Conservation (phyloP, 2,113 vertebrate genomes). For the Myiopsitta monachus region DNA sequence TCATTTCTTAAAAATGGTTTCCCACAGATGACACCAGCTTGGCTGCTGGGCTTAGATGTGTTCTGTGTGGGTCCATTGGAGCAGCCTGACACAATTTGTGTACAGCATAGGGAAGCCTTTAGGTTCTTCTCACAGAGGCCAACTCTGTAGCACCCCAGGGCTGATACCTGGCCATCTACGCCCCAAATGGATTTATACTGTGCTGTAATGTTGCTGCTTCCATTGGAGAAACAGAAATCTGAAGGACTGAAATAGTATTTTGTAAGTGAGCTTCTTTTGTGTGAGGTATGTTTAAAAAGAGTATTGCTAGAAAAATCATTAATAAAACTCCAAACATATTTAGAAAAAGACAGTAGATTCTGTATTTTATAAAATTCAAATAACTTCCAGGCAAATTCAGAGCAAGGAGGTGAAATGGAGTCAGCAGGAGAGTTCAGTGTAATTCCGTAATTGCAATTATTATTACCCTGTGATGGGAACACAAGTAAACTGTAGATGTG, state of each 20-base stretch:
- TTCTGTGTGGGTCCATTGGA: background rate
- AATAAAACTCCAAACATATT: background rate
- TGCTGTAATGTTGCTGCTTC: background rate
- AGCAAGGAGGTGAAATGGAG: background rate
- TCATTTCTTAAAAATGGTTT: background rate
- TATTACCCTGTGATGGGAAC: background rate
- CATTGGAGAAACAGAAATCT: background rate
- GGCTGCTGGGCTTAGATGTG: background rate
- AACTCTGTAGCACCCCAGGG: rapidly evolving
- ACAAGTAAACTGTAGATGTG: background rate
- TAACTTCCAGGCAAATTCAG: background rate
- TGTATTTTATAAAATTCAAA: background rate
- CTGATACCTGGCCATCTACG: too few relatives aligned
- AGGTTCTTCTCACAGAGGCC: background rate
- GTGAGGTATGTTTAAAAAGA: background rate
- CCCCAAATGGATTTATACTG: background rate
- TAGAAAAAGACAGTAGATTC: background rate
- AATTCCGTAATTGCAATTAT: background rate
- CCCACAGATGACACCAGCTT: background rate
- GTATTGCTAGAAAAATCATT: background rate
- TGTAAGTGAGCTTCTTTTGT: background rate
- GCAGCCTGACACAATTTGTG: background rate
- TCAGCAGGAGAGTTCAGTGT: background rate
- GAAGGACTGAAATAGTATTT: background rate
- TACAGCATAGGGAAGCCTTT: rapidly evolving